phyloP scores from a whole-genome alignment of 1,140 invertebrate genomes.

The Solen grandis region DNA sequence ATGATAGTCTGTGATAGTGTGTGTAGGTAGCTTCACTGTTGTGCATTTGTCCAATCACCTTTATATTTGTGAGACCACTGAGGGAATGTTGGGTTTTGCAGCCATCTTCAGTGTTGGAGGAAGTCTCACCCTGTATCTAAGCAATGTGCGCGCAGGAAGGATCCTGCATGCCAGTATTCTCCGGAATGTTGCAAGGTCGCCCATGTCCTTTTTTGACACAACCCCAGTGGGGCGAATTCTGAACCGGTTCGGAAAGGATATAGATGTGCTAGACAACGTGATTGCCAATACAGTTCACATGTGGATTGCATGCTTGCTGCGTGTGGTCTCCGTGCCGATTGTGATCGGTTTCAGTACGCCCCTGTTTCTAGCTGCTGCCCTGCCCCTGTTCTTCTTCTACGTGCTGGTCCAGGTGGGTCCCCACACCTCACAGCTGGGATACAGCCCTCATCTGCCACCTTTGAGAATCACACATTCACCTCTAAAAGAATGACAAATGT shows the following conservation, averaged over 20 bases:
- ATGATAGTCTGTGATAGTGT: no score
- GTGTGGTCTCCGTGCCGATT: constrained; percentile 55
- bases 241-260: constrained; percentile 79
- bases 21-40: no score
- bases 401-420: constrained; percentile 88
- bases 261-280: constrained; percentile 73
- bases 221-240: constrained; percentile 72
- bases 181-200: constrained; percentile 79
- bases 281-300: constrained; percentile 65
- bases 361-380: constrained; percentile 89
- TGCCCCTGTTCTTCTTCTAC: constrained; percentile 93
- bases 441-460: no score
- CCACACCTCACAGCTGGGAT: no score
- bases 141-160: constrained; percentile 85
- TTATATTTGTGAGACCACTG: no score
- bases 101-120: constrained; percentile 84
- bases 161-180: constrained; percentile 89
- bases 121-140: constrained; percentile 60
- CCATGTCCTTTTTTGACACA: constrained; percentile 76
- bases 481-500: no score
- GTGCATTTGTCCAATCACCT: no score
- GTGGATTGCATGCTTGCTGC: constrained; percentile 59
- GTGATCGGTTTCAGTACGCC: constrained; percentile 81
- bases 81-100: constrained; percentile 86
- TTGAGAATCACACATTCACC: no score